These are phyloP conservation scores for Smittia aterrima DNA, from an alignment of 2,888 invertebrate species.

Conservation along the genomic window DNA sequence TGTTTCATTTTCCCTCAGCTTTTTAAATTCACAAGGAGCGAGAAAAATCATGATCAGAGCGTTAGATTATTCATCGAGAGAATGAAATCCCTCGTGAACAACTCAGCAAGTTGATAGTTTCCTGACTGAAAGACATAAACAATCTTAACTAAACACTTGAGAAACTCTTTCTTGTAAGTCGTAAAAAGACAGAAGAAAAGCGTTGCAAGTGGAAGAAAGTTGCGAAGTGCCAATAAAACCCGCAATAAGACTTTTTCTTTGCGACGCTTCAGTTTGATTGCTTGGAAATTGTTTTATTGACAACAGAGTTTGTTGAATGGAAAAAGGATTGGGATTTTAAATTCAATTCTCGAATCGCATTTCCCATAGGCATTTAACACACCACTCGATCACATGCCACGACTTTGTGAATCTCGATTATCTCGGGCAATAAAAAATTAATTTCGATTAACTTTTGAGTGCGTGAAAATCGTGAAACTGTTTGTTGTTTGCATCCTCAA, in stretches of 20 bases:
- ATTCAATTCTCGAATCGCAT: not conserved
- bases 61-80: not conserved
- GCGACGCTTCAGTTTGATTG: not conserved
- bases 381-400: slow-evolving; percentile 29
- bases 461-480: slow-evolving; percentile 16
- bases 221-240: not conserved
- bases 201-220: not conserved
- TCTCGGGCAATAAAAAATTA: slow-evolving; percentile 18
- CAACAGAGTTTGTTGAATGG: not conserved
- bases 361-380: not conserved
- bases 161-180: not conserved
- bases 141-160: slow-evolving; percentile 7
- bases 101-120: not conserved
- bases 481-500: slow-evolving; percentile 5
- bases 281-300: not conserved
- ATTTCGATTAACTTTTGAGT: slow-evolving; percentile 38
- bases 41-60: not conserved
- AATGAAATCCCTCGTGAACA: not conserved
- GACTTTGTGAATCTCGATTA: not conserved
- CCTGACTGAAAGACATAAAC: slow-evolving; percentile 14
- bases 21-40: not conserved
- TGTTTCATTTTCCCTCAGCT: not conserved
- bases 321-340: not conserved
- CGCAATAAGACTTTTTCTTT: not conserved
- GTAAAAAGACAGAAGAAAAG: not conserved